Evolutionary conservation across 2,888 invertebrate genomes (phyloP), one percentile per base, ranked within the genome.

Genomic region (Masnerella sp.): DNA sequence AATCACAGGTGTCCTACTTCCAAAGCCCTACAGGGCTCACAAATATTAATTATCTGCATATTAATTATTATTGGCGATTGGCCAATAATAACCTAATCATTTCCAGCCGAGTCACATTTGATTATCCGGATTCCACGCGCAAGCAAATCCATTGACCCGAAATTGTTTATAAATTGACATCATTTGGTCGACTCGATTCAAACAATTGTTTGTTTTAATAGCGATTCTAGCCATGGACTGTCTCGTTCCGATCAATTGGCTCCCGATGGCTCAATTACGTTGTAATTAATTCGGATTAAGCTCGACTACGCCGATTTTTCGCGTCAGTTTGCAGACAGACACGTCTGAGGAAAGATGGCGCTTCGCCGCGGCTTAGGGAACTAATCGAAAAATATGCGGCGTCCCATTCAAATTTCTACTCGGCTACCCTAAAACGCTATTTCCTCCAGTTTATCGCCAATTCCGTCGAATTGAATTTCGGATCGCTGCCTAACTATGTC

Each of bases 381-480:
- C 18, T 43, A 43, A 43, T 43, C 15, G n/a, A 5, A 47, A 49
- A 49, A 20, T 34, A 34, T 49, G 25, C n/a, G 20, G 40, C 40
- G 14, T 12, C 14, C 30, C 61, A 61, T 61, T 49, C 49, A 61
- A 61, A 61, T 61, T 62, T 62, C 62, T 62, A 51, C 68, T 52
- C 40, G 52, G 22, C 42, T 43, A 42, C 62, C 43, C 70, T 56
- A 54, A 47, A 42, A 58, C 14, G 64, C 51, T 51, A 58, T 64
- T 71, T 58, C 51, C 64, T 36, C 36, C 34, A 58, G 45, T 51
- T 64, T 59, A 64, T 71, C 58, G 51, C 58, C 64, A 52, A 65
- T 71, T 30, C 32, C 49, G 42, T 47, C 28, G 43, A 54, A 59
- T 61, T 52, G 52, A 45, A 58, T 58, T 59, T 59, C 58, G 32